Conservation (phyloP, 2,797 vertebrate species). For the Megalops cyprinoides region DNA sequence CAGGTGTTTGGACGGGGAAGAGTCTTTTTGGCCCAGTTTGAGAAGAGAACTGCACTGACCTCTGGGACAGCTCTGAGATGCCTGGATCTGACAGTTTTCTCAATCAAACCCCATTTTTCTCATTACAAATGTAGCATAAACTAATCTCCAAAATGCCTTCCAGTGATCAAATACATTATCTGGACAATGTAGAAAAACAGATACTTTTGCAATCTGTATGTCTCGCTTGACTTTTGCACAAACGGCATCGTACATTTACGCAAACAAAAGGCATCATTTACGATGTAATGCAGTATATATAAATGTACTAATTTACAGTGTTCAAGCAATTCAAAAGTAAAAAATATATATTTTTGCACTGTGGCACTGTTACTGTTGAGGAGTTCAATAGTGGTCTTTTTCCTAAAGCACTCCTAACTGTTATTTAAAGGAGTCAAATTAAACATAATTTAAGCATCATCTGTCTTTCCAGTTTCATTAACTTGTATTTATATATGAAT, state of each 20-base stretch:
- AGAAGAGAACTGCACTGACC: neutral
- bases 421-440: conserved; percentile 76
- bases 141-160: conserved; percentile 4
- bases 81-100: neutral
- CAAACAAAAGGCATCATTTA: neutral
- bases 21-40: neutral
- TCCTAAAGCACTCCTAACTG: conserved; percentile 41
- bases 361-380: conserved; percentile 1
- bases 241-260: conserved; percentile 16
- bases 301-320: conserved; percentile 5
- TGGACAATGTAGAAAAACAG: conserved; percentile 5
- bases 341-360: too few species aligned
- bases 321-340: conserved; percentile 10
- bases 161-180: neutral
- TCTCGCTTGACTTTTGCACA: neutral
- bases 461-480: conserved; percentile 71
- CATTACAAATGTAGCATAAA: neutral
- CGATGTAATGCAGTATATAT: conserved; percentile 6
- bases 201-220: neutral
- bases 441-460: conserved; percentile 71
- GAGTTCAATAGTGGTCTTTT: conserved; percentile 13
- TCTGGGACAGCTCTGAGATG: neutral
- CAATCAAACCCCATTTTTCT: neutral
- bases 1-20: conserved; percentile 28
- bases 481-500: conserved; percentile 64